Evolutionary conservation across 2,113 vertebrate species (phyloP), one percentile per base, ranked within the genome.

Genomic region (Pachycephala philippinensis): DNA sequence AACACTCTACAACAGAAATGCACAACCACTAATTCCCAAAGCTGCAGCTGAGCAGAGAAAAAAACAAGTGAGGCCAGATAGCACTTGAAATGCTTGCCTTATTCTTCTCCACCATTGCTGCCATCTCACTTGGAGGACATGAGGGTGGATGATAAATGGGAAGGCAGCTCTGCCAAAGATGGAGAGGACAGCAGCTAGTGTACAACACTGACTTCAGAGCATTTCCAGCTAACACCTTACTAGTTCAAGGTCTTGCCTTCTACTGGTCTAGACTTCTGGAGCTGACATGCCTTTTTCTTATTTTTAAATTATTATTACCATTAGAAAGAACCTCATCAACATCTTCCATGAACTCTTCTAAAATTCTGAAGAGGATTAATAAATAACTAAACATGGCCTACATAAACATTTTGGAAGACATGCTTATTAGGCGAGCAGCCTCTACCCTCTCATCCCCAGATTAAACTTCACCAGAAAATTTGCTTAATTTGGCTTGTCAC

Each of bases 401-500:
- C 33, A 72, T 35, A n/a, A 69, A 30, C 21, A 40, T 74, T 77
- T 74, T 27, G 22, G 40, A 90, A 81, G 85, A 26, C 13, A n/a
- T 45, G 23, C 33, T 87, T 93, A 33, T 75, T 23, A 87, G 78
- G 19, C 30, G 7, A 91, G 27, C 33, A 75, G 74, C 33, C 77
- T 70, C 45, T 64, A 87, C 40, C 13, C 42, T 54, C 24, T 84
- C 47, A 79, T 13, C 26, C 30, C 13, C 40, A 87, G 64, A 87
- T 79, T 78, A 93, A 74, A 64, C 44, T 76, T 93, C 23, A 75
- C 47, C 63, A 63, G 26, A 82, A 87, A 84, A 87, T 89, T 28
- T 91, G 84, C 77, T 40, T 87, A 89, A 61, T 78, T 86, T 92
- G 81, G 86, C 22, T 91, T 94, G 56, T 79, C 89, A 76, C n/a